These are phyloP conservation scores for Ciconia boyciana DNA, from an alignment of 2,113 vertebrate species.

Conservation along the genomic window DNA sequence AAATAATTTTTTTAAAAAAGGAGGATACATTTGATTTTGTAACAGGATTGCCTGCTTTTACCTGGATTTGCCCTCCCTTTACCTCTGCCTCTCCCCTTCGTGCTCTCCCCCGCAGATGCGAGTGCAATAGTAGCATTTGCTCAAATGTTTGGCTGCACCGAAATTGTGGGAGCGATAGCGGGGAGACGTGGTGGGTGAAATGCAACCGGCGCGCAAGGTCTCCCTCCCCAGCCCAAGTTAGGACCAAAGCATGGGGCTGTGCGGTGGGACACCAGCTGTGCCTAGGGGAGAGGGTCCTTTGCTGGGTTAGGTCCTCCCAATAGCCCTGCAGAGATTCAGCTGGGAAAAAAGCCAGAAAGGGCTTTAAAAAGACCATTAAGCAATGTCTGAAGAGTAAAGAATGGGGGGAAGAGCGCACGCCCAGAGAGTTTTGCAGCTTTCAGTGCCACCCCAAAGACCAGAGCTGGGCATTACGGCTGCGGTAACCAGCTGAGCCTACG, in stretches of 20 bases:
- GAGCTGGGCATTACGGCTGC: rapidly evolving
- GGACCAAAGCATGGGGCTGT: rapidly evolving
- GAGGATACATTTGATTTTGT: background rate
- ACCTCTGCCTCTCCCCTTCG: background rate
- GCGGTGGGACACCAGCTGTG: rapidly evolving
- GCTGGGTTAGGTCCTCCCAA: background rate
- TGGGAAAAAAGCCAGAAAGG: background rate
- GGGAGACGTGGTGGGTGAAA: background rate
- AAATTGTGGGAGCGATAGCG: rapidly evolving
- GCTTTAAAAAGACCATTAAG: background rate
- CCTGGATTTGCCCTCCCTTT: background rate
- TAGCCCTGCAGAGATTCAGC: too few relatives aligned
- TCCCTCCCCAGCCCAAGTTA: background rate
- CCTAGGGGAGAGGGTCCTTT: background rate
- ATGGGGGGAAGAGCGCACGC: rapidly evolving
- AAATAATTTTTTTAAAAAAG: background rate
- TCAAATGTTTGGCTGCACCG: background rate
- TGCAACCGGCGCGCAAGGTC: rapidly evolving
- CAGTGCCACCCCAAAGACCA: background rate
- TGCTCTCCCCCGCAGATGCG: too few relatives aligned
- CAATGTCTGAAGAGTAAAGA: background rate
- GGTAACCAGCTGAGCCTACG: background rate
- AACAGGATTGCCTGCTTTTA: background rate
- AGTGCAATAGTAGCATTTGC: background rate
- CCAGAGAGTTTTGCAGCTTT: background rate